phyloP scores from a whole-genome alignment of 2,797 vertebrate species.

The Ibycter americanus region DNA sequence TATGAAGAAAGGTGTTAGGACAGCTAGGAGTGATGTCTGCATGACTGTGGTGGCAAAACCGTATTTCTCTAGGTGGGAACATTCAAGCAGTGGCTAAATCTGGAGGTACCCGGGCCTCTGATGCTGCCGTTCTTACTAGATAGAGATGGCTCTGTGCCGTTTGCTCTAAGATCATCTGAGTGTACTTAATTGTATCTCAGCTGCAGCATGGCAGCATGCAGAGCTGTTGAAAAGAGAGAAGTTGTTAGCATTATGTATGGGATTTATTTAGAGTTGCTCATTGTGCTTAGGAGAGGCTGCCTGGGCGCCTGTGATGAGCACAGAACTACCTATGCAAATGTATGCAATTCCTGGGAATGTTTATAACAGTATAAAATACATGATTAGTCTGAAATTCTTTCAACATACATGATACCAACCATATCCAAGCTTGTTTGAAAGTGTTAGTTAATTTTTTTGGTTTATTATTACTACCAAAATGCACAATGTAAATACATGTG shows the following conservation, averaged over 20 bases:
- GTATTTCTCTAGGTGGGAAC: background rate
- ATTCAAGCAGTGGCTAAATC: background rate
- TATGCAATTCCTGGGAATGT: background rate
- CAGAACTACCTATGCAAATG: background rate
- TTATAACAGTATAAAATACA: background rate
- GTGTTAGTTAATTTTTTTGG: background rate
- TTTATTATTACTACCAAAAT: background rate
- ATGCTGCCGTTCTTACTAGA: rapidly evolving
- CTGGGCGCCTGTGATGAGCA: background rate
- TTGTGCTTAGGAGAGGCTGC: background rate
- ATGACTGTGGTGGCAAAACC: background rate
- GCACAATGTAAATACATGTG: background rate
- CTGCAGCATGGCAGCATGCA: background rate
- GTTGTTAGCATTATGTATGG: background rate
- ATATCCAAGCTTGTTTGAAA: background rate
- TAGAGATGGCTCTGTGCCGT: background rate
- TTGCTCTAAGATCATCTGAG: background rate
- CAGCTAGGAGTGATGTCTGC: background rate
- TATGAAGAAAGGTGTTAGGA: background rate
- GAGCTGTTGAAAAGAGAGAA: background rate
- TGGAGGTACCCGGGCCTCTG: background rate
- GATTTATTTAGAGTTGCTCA: background rate
- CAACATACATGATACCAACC: background rate
- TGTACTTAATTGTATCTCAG: background rate
- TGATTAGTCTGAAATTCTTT: background rate